phyloP scores from a whole-genome alignment of 2,888 invertebrate genomes.

The Kuschelorhynchus macadamiae region DNA sequence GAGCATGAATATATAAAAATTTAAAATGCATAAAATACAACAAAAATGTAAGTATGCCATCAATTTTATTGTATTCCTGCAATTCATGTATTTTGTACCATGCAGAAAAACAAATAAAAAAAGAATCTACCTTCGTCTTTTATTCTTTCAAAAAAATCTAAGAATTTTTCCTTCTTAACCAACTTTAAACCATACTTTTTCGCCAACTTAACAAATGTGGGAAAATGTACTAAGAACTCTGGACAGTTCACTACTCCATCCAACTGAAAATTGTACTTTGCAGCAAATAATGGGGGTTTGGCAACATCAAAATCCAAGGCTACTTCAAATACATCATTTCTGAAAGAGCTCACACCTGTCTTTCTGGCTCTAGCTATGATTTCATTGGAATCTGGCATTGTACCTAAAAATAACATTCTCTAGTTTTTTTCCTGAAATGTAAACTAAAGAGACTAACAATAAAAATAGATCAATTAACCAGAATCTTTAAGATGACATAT shows the following conservation, averaged over 20 bases:
- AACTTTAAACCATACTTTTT: conserved; percentile 80
- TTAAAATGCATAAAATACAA: too few relatives aligned
- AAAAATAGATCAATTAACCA: too few relatives aligned
- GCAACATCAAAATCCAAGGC: conserved; percentile 78
- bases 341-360: conserved; percentile 75
- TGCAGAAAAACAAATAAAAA: not conserved
- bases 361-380: conserved; percentile 83
- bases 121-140: conserved; percentile 67
- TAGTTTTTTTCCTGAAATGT: not conserved
- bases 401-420: conserved; percentile 79
- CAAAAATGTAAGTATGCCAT: too few relatives aligned
- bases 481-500: too few relatives aligned
- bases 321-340: conserved; percentile 85
- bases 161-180: conserved; percentile 80
- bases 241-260: conserved; percentile 99
- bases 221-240: conserved; percentile 97
- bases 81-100: not conserved
- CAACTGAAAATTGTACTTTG: conserved; percentile 94
- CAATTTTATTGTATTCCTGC: too few relatives aligned
- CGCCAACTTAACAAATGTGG: conserved; percentile 82
- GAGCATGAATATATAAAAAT: too few relatives aligned
- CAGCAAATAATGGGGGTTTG: conserved; percentile 91
- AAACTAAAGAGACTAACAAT: too few relatives aligned
- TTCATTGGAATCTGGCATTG: conserved; percentile 94
- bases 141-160: conserved; percentile 82